Percentiles rank a stretch among this genome's conserved stretches.
phyloP scores from a whole-genome alignment of 2,888 invertebrate genomes.

The Aphidoletes aphidimyza region DNA sequence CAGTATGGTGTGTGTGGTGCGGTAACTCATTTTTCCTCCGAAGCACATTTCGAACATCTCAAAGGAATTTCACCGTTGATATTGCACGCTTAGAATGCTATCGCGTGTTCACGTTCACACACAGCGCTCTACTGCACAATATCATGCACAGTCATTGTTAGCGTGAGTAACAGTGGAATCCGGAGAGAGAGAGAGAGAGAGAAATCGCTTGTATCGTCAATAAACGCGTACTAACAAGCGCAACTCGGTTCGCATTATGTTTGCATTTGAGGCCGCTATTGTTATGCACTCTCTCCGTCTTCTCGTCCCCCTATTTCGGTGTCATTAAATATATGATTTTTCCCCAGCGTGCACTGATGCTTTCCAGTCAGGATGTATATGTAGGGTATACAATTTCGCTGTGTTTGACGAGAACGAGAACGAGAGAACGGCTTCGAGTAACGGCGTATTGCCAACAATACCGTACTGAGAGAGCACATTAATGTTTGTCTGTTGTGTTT shows the following conservation, averaged over 20 bases:
- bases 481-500: neutral
- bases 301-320: neutral
- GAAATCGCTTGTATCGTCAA: neutral
- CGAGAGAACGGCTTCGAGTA: neutral
- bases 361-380: conserved; percentile 26
- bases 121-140: neutral
- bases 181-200: no score
- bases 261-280: neutral
- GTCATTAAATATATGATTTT: neutral
- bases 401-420: no score
- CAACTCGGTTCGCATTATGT: neutral
- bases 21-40: no score
- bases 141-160: neutral
- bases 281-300: neutral
- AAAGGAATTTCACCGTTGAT: no score
- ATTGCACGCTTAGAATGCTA: no score
- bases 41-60: no score
- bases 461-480: neutral
- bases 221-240: neutral
- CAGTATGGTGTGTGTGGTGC: no score
- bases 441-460: neutral
- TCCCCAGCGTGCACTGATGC: neutral
- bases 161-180: neutral
- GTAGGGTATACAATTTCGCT: neutral
- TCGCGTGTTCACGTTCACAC: no score